Conservation (phyloP, 2,888 invertebrate species). For the Limnephilus rhombicus region DNA sequence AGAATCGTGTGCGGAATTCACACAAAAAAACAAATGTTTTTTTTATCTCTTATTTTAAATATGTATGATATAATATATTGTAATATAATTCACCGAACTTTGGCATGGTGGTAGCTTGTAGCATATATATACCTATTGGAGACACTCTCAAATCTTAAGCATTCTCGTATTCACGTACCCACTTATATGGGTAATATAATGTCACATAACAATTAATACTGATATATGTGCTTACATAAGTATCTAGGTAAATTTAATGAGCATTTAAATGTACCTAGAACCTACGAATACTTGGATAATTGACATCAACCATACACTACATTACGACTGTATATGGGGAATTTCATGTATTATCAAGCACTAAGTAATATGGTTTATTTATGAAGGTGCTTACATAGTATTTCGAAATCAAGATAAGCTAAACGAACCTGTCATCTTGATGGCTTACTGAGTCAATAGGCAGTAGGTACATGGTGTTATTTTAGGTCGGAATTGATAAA, state of each 20-base stretch:
- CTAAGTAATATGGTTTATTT: not conserved
- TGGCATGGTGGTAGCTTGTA: not conserved
- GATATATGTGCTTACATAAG: not conserved
- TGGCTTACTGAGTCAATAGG: slow-evolving; percentile 8
- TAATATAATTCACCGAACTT: not conserved
- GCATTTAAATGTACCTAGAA: not conserved
- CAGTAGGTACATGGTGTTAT: not conserved
- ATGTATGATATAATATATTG: not conserved
- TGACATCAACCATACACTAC: not conserved
- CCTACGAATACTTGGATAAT: not conserved
- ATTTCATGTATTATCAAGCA: not conserved
- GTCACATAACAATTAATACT: not conserved
- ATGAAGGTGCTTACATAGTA: not conserved
- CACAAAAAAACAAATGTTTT: too few species aligned
- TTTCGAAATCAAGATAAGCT: slow-evolving; percentile 20
- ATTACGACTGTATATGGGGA: not conserved
- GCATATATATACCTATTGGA: not conserved
- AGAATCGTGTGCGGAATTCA: too few species aligned
- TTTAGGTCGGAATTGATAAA: slow-evolving; percentile 22
- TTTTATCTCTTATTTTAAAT: too few species aligned
- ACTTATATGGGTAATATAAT: not conserved
- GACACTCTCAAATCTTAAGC: not conserved
- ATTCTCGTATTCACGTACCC: not conserved
- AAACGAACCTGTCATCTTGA: slow-evolving; percentile 25
- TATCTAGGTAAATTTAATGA: not conserved